Evolutionary conservation across 1,140 invertebrate species (phyloP), one percentile per base, ranked within the genome.

Genomic region (Zeugodacus cucurbitae): DNA sequence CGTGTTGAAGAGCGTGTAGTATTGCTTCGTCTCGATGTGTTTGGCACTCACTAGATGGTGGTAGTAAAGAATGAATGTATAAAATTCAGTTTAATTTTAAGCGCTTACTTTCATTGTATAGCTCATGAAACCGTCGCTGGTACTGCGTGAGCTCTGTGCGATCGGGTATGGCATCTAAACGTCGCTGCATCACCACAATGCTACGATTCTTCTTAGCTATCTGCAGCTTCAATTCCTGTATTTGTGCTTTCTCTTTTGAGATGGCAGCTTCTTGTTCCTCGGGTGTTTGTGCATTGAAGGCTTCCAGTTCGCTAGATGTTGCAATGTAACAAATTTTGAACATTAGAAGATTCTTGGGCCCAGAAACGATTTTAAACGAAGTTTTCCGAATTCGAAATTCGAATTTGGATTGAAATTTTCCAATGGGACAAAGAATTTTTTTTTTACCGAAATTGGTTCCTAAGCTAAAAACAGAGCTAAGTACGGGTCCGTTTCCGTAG

Each of bases 11-110:
- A 99, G 94, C 44, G 97, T 98, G 92, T 98, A 99, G 94, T 98
- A 99, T 94, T 99, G 98, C 93, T 99, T 99, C 0, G 98, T 99
- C 95, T 99, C 98, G 92, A 97, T 97, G 91, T 99, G 98, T 91
- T 98, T 99, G 41, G 97, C 96, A 88, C 97, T 96, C 92, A 99
- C 98, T 98, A 93, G 88, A 96, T 95, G 64, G 22, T 74, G 59
- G 44, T 62, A 62, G 22, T 17, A 54, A 88, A 62, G 26, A 64
- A 78, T 87, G n/a, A 88, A 88, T 74, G 22, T 20, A 74, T 29
- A 82, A 17, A 88, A 64, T 86, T 48, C 62, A 44, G 44, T 57
- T 20, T 87, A 41, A 26, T 48, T 64, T 82, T 48, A 48, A 26
- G 34, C 87, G 88, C 89, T 88, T 93, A 98, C 97, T 97, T 96